These are phyloP conservation scores for Propithecus perrieri DNA, from an alignment of 2,797 vertebrate species.

Conservation along the genomic window DNA sequence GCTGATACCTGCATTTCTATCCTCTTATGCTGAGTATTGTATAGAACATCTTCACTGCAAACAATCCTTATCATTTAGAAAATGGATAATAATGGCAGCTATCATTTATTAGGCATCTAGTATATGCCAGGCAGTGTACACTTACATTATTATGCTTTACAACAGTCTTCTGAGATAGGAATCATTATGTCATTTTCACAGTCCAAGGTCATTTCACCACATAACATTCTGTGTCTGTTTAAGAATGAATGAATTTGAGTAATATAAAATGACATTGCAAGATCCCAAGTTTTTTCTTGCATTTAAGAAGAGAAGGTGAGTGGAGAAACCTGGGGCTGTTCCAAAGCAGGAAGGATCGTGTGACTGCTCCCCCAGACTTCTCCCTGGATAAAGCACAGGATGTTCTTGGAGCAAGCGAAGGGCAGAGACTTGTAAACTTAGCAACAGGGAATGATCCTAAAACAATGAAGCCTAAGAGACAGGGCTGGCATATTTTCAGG, in stretches of 20 bases:
- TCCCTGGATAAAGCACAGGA: neutral
- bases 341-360: neutral
- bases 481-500: neutral
- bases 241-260: conserved; percentile 36
- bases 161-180: neutral
- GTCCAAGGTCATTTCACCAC: neutral
- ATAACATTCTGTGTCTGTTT: conserved; percentile 26
- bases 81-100: neutral
- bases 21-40: neutral
- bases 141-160: neutral
- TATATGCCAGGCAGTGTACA: neutral
- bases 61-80: neutral
- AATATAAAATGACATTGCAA: neutral
- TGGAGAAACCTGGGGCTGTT: neutral
- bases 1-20: neutral
- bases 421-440: neutral
- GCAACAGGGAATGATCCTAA: neutral
- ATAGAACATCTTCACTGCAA: neutral
- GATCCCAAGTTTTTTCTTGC: neutral
- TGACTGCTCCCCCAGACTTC: neutral
- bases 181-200: neutral
- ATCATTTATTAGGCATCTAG: neutral
- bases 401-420: neutral
- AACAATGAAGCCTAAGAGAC: neutral
- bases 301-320: neutral